Percentiles rank a stretch among this genome's conserved stretches.
Evolutionary conservation across 2,113 vertebrate genomes (phyloP).

Genomic region (Entosphenus tridentatus): DNA sequence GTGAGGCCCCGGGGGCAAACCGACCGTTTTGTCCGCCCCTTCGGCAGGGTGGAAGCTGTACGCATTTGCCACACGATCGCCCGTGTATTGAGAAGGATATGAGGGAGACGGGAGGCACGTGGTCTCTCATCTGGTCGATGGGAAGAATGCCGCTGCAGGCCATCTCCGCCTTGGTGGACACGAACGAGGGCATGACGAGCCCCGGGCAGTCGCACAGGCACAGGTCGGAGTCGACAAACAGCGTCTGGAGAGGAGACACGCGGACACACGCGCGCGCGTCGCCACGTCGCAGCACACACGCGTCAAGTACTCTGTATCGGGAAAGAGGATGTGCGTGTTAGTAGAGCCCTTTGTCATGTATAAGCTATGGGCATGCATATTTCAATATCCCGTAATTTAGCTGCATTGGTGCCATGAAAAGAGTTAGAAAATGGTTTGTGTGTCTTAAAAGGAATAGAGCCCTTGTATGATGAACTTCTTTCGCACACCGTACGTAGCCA

Average conservation of each 20-base stretch:
- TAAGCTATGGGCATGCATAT: too few relatives aligned
- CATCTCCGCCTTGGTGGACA: constrained; percentile 94
- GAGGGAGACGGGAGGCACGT: constrained; percentile 49
- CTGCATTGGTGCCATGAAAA: too few relatives aligned
- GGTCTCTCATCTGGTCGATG: constrained; percentile 89
- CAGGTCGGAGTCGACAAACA: constrained; percentile 60
- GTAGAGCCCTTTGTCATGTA: not conserved
- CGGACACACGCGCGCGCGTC: constrained; percentile 5
- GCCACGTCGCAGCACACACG: too few relatives aligned
- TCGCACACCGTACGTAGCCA: too few relatives aligned
- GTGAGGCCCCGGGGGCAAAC: too few relatives aligned
- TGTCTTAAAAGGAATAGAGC: too few relatives aligned
- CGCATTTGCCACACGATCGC: not conserved
- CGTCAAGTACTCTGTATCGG: too few relatives aligned
- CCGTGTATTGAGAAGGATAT: constrained; percentile 47
- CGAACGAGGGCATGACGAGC: constrained; percentile 87
- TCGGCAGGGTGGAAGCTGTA: not conserved
- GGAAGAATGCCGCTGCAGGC: constrained; percentile 73
- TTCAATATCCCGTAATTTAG: too few relatives aligned
- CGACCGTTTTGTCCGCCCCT: not conserved
- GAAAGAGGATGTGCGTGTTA: too few relatives aligned
- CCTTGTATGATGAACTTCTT: too few relatives aligned
- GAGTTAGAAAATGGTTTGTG: too few relatives aligned
- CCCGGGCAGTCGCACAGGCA: constrained; percentile 91
- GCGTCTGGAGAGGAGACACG: constrained; percentile 28